Conservation (phyloP, 2,888 invertebrate species). For the Phalera bucephala region DNA sequence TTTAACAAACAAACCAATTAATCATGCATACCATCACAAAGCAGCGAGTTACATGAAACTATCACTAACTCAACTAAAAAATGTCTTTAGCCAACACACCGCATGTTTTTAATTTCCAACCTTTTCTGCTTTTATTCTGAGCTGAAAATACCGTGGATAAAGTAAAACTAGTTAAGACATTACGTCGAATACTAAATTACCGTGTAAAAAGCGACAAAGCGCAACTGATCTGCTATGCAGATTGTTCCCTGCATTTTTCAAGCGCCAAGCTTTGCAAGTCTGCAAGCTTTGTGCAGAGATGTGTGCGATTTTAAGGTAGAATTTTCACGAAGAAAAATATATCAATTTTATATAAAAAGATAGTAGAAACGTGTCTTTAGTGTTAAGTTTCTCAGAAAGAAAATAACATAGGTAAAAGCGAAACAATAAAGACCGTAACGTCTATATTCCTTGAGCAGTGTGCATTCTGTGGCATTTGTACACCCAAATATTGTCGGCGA, state of each 20-base stretch:
- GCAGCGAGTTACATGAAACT: neutral
- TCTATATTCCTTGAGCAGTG: no score
- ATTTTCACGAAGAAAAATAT: no score
- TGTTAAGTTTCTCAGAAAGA: no score
- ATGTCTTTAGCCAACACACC: neutral
- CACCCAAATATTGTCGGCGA: no score
- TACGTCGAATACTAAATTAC: slow-evolving; percentile 28
- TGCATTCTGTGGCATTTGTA: no score
- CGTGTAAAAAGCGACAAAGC: slow-evolving; percentile 39
- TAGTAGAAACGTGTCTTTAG: no score
- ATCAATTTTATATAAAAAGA: no score
- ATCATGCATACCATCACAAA: neutral
- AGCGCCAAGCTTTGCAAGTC: slow-evolving; percentile 11
- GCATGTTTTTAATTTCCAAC: neutral
- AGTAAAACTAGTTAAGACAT: neutral
- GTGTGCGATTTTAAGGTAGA: no score
- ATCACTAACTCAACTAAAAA: neutral
- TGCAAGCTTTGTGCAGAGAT: slow-evolving; percentile 1
- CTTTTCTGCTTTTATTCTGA: neutral
- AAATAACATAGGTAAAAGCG: no score
- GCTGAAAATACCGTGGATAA: neutral
- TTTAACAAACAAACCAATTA: neutral
- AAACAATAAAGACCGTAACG: no score
- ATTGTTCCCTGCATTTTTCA: slow-evolving; percentile 51
- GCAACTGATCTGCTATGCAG: slow-evolving; percentile 47